Evolutionary conservation across 64 coral and sea anemone genomes (phyloP), one percentile per base, ranked within the genome.

Genomic region (Astreopora myriophthalma): DNA sequence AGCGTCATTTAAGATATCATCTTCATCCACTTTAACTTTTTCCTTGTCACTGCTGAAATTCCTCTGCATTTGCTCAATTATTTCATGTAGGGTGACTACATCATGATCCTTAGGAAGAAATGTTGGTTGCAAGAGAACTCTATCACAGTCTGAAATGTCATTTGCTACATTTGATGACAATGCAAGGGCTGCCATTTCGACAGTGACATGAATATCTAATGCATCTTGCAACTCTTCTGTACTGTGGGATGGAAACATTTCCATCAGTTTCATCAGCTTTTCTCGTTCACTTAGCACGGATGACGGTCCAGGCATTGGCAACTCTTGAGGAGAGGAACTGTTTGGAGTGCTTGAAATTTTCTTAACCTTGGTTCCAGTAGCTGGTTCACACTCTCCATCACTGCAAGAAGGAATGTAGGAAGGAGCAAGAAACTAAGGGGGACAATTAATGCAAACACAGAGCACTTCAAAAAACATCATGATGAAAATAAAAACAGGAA

Each of bases 1-100:
- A 10, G 79, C 79, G 24, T 83, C 79, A 83, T 64, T 62, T 16
- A 83, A 24, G 10, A 83, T 31, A 62, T 83, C 79, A 34, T 63
- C 79, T 83, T 83, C 49, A 38, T 83, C 79, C 6, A 83, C 33
- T 35, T 48, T 48, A 76, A 76, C 74, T 76, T 76, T 76, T 76
- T 48, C 39, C 74, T 76, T 76, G 13, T 73, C 71, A 36, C 31
- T 34, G 34, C 71, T 37, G 34, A 73, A 73, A 40, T 73, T 73
- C 8, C 71, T 73, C 71, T 73, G 71, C 35, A 73, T 34, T 73
- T 73, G 30, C 31, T 73, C 30, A 16, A 71, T 29, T 71, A 71
- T 34, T 71, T 71, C 30, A 12, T 34, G 69, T 71, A 71, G 69
- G 69, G 69, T 71, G 69, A 71, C 10, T 35, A 71, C 31, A 12